phyloP scores from a whole-genome alignment of 2,888 invertebrate species.

The Rapana venosa region DNA sequence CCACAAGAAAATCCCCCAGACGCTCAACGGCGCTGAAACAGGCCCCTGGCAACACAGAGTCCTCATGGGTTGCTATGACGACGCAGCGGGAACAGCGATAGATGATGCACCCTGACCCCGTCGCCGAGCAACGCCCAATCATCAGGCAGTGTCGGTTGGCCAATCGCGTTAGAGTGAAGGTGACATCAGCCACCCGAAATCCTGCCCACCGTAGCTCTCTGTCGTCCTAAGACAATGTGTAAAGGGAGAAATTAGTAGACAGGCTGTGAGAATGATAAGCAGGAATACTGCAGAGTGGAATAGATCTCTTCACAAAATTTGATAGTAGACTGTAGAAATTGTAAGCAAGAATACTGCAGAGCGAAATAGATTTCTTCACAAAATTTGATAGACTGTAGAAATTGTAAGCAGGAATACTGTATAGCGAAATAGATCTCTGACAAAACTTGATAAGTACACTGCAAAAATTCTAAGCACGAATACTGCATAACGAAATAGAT shows the following conservation, averaged over 20 bases:
- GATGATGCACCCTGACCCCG: conserved; percentile 37
- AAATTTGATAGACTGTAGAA: no score
- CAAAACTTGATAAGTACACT: no score
- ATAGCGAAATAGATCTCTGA: no score
- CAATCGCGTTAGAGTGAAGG: conserved; percentile 27
- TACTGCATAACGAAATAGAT: background rate
- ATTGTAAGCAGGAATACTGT: no score
- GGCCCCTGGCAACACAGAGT: conserved; percentile 19
- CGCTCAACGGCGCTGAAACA: conserved; percentile 33
- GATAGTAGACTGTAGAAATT: no score
- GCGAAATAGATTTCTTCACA: no score
- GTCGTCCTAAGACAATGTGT: background rate
- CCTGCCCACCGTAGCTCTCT: conserved; percentile 16
- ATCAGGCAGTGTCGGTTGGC: conserved; percentile 28
- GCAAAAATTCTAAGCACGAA: background rate
- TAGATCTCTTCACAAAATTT: no score
- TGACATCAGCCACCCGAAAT: background rate
- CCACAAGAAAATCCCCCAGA: conserved; percentile 33
- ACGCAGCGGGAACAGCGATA: conserved; percentile 35
- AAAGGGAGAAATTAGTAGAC: background rate
- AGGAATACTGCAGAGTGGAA: background rate
- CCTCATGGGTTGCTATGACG: conserved; percentile 37
- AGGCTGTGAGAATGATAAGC: background rate
- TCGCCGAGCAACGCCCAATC: conserved; percentile 34
- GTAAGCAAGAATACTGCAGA: no score